These are phyloP conservation scores for Platycheirus albimanus DNA, from an alignment of 2,888 invertebrate species.

Conservation along the genomic window DNA sequence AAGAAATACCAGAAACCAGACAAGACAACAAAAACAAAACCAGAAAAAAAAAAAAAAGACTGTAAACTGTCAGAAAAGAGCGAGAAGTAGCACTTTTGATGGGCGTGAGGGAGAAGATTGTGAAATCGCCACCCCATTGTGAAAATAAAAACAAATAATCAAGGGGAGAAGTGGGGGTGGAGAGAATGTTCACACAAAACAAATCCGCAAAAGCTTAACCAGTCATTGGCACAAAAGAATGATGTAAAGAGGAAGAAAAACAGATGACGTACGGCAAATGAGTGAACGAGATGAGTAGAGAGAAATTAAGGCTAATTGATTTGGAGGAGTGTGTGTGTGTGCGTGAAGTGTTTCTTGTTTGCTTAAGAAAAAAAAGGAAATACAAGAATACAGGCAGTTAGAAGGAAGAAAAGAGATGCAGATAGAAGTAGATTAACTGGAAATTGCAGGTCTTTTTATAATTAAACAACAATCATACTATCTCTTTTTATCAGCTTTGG, in stretches of 20 bases:
- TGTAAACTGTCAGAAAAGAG: constrained; percentile 3
- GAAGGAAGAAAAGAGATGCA: background rate
- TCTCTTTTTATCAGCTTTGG: too few relatives aligned
- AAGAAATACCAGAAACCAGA: background rate
- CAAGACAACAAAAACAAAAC: background rate
- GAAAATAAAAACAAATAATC: constrained; percentile 23
- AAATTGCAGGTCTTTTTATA: too few relatives aligned
- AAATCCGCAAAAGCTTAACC: constrained; percentile 69
- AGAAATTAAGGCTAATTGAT: constrained; percentile 70
- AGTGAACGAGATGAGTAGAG: constrained; percentile 42
- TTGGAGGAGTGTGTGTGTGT: constrained; percentile 49
- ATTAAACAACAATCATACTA: too few relatives aligned
- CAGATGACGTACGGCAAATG: constrained; percentile 20
- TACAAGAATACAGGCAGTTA: background rate
- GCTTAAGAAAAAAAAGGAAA: background rate
- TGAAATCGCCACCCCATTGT: constrained; percentile 34
- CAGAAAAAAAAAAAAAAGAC: constrained; percentile 2
- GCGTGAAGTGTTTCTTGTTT: constrained; percentile 8
- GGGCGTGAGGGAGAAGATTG: constrained; percentile 23
- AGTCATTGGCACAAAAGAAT: constrained; percentile 72
- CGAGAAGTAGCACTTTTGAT: constrained; percentile 4
- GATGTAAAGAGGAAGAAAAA: constrained; percentile 29
- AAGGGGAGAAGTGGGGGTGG: constrained; percentile 13
- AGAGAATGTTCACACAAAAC: constrained; percentile 58
- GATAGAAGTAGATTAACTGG: background rate